Conservation (phyloP, 2,113 vertebrate species). For the Dendropsophus ebraccatus region DNA sequence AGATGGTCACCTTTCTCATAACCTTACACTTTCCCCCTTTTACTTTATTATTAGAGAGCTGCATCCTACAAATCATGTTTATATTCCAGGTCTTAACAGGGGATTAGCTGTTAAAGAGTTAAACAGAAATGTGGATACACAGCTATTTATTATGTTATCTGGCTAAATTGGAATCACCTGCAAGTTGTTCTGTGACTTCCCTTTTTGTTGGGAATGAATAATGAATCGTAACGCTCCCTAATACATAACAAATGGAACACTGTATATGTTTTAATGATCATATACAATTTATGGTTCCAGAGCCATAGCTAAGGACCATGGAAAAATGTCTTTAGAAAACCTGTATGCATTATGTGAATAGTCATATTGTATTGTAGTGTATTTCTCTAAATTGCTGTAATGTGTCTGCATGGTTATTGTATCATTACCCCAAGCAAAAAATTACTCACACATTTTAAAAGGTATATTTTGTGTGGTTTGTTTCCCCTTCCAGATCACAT, state of each 20-base stretch:
- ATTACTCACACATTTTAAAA: slow-evolving; percentile 31
- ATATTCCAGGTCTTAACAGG: slow-evolving; percentile 10
- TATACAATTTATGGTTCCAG: slow-evolving; percentile 42
- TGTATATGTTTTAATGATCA: slow-evolving; percentile 52
- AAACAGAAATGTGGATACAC: slow-evolving; percentile 47
- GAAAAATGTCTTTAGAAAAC: slow-evolving; percentile 33
- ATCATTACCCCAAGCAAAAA: slow-evolving; percentile 20
- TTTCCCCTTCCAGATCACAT: background rate
- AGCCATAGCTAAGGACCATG: slow-evolving; percentile 31
- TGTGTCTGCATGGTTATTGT: slow-evolving; percentile 25
- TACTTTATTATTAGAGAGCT: slow-evolving; percentile 30
- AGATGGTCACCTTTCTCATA: slow-evolving; percentile 13
- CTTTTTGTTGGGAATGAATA: slow-evolving; percentile 34
- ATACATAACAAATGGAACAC: slow-evolving; percentile 56
- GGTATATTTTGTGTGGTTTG: slow-evolving; percentile 25
- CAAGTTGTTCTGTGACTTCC: slow-evolving; percentile 49
- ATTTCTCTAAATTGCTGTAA: slow-evolving; percentile 31
- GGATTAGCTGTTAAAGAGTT: slow-evolving; percentile 36
- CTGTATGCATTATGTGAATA: slow-evolving; percentile 4
- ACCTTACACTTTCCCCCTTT: slow-evolving; percentile 14
- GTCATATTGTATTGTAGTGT: slow-evolving; percentile 16
- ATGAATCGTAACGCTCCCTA: slow-evolving; percentile 41
- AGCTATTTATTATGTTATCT: slow-evolving; percentile 54
- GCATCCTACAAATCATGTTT: slow-evolving; percentile 37
- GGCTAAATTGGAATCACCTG: slow-evolving; percentile 56